Conservation (phyloP, 2,113 vertebrate species). For the Rhinoderma darwinii region DNA sequence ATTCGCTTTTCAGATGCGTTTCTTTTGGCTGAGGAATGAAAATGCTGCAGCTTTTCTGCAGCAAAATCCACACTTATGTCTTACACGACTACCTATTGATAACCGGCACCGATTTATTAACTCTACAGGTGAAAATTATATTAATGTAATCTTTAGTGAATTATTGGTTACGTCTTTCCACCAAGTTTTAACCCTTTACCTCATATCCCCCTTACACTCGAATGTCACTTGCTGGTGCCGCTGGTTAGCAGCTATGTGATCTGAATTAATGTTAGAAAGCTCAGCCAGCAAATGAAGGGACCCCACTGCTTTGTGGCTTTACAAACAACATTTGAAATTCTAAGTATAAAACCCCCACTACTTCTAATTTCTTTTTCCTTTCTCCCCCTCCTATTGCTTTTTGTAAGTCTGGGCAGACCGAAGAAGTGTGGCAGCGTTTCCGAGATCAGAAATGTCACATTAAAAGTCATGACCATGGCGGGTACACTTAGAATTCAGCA, state of each 20-base stretch:
- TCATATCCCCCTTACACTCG: background rate
- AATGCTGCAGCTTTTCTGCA: too few relatives aligned
- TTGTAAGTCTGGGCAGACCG: background rate
- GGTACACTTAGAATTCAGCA: constrained; percentile 41
- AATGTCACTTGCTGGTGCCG: background rate
- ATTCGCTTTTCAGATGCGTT: too few relatives aligned
- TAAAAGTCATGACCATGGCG: constrained; percentile 36
- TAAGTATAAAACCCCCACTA: constrained; percentile 22
- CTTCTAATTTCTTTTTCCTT: background rate
- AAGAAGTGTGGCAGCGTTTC: background rate
- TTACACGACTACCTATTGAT: too few relatives aligned
- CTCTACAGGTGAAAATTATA: too few relatives aligned
- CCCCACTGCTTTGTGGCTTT: constrained; percentile 2
- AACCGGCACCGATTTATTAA: too few relatives aligned
- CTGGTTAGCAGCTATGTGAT: background rate
- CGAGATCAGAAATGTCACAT: constrained; percentile 25
- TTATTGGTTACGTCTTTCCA: background rate
- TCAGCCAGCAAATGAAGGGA: constrained; percentile 1
- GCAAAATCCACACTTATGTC: too few relatives aligned
- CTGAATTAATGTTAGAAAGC: background rate
- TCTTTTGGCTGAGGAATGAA: too few relatives aligned
- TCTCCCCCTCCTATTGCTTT: constrained; percentile 5
- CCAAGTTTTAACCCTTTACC: background rate
- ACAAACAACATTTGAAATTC: constrained; percentile 40
- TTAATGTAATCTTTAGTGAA: too few relatives aligned